Conservation (phyloP, 1,140 invertebrate species). For the Drosophila pseudoobscura region DNA sequence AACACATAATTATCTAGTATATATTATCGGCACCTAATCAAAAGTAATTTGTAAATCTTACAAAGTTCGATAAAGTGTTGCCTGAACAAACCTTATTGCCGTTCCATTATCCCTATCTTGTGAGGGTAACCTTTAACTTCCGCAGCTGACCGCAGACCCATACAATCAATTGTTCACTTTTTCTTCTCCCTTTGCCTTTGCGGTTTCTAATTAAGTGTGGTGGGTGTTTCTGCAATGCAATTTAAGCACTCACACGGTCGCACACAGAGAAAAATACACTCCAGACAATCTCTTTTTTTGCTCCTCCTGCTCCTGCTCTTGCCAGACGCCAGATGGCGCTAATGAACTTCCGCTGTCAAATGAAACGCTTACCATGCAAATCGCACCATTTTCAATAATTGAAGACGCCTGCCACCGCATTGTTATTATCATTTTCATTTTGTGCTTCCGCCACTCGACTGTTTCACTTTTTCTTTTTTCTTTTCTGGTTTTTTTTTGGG, state of each 20-base stretch:
- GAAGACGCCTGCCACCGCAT: constrained; percentile 63
- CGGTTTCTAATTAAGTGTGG: constrained; percentile 72
- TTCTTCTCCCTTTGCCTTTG: constrained; percentile 22
- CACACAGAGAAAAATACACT: neutral
- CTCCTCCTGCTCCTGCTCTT: neutral
- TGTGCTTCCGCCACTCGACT: constrained; percentile 63
- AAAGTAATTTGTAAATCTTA: neutral
- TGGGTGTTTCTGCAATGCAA: constrained; percentile 48
- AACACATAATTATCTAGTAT: neutral
- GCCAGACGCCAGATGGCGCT: constrained; percentile 41
- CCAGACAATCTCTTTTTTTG: neutral
- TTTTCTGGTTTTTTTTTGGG: constrained; percentile 5
- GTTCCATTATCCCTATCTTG: constrained; percentile 5
- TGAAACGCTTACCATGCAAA: constrained; percentile 77
- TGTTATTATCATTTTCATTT: constrained; percentile 80
- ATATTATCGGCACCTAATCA: too few species aligned
- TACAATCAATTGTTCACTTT: constrained; percentile 47
- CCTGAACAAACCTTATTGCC: neutral
- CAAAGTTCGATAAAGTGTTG: too few species aligned
- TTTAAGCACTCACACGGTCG: constrained; percentile 18
- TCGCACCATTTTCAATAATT: constrained; percentile 75
- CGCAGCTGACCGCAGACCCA: constrained; percentile 27
- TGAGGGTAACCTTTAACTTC: neutral
- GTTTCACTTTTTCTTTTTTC: constrained; percentile 34
- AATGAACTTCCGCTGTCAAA: constrained; percentile 79